phyloP scores from a whole-genome alignment of 2,797 vertebrate genomes.

The Takifugu rubripes region DNA sequence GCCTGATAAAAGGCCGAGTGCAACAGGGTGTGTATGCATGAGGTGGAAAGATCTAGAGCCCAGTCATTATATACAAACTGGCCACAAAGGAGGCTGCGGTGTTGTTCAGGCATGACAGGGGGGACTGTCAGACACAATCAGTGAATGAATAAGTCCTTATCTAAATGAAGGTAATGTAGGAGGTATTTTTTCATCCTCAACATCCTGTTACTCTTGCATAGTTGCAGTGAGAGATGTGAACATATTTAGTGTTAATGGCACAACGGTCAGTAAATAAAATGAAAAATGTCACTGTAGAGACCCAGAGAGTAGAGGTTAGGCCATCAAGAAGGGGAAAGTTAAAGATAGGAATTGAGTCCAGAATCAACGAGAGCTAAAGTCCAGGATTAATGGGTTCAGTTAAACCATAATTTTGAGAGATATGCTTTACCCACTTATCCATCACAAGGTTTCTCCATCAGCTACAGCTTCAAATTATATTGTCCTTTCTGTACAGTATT shows the following conservation, averaged over 20 bases:
- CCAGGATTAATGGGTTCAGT: slow-evolving; percentile 31
- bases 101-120: slow-evolving; percentile 33
- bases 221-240: slow-evolving; percentile 52
- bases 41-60: slow-evolving; percentile 53
- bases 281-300: slow-evolving; percentile 51
- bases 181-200: slow-evolving; percentile 33
- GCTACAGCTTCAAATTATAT: slow-evolving; percentile 10
- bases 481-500: too few species aligned
- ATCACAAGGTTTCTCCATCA: slow-evolving; percentile 6
- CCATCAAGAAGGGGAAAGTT: slow-evolving; percentile 11
- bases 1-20: slow-evolving; percentile 60
- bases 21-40: slow-evolving; percentile 39
- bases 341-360: slow-evolving; percentile 16
- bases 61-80: slow-evolving; percentile 58
- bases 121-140: slow-evolving; percentile 11
- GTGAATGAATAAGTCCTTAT: slow-evolving; percentile 32
- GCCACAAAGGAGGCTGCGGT: slow-evolving; percentile 50
- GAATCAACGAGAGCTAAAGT: slow-evolving; percentile 39
- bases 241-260: slow-evolving; percentile 50
- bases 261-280: slow-evolving; percentile 71
- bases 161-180: slow-evolving; percentile 43
- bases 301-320: slow-evolving; percentile 35
- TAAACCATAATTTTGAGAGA: slow-evolving; percentile 49
- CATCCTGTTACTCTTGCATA: slow-evolving; percentile 51
- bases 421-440: slow-evolving; percentile 10